phyloP scores from a whole-genome alignment of 1,140 invertebrate species.

The Drosophila neocordata region DNA sequence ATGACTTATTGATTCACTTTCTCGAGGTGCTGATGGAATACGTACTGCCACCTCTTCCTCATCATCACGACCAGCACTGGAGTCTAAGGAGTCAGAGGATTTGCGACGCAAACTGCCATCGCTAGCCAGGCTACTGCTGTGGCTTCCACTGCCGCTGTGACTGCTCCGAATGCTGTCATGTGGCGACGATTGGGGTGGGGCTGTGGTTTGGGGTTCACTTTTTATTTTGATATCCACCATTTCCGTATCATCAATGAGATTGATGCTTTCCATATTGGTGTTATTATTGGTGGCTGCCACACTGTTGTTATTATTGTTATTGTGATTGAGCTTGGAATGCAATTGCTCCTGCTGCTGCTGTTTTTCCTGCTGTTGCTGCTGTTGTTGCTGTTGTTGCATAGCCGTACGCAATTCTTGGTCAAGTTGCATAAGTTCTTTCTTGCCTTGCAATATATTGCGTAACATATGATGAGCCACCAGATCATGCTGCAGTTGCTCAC shows the following conservation, averaged over 20 bases:
- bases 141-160: constrained; percentile 35
- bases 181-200: constrained; percentile 50
- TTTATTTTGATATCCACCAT: constrained; percentile 78
- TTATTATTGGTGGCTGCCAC: constrained; percentile 79
- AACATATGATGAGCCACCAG: constrained; percentile 92
- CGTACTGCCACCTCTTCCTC: constrained; percentile 51
- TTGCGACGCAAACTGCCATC: constrained; percentile 66
- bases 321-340: constrained; percentile 77
- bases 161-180: constrained; percentile 67
- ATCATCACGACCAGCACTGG: constrained; percentile 32
- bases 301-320: constrained; percentile 82
- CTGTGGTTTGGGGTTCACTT: constrained; percentile 62
- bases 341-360: constrained; percentile 85
- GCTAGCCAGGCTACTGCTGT: constrained; percentile 62
- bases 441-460: constrained; percentile 91
- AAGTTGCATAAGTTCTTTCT: constrained; percentile 88
- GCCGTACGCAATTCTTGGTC: constrained; percentile 85
- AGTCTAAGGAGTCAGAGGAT: constrained; percentile 71
- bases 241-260: constrained; percentile 68
- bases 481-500: constrained; percentile 83
- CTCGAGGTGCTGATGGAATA: constrained; percentile 11
- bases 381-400: constrained; percentile 84
- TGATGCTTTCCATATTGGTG: constrained; percentile 78
- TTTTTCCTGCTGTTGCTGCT: constrained; percentile 84
- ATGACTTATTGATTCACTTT: neutral